phyloP scores from a whole-genome alignment of 2,113 vertebrate genomes.

The Passer montanus region DNA sequence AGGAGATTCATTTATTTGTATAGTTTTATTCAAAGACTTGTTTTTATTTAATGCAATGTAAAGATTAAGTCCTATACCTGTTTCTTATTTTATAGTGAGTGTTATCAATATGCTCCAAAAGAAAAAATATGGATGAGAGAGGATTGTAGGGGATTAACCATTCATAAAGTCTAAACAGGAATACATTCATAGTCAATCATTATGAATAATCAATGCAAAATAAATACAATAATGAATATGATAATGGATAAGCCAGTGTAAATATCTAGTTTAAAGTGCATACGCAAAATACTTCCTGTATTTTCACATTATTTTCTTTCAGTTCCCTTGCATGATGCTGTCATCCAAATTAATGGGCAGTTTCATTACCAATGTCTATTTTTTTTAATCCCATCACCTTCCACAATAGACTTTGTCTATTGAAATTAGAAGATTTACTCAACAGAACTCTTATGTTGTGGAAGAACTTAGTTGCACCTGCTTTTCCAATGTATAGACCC shows the following conservation, averaged over 20 bases:
- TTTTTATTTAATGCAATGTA: not conserved
- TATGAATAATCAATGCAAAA: slow-evolving; percentile 22
- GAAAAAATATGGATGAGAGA: not conserved
- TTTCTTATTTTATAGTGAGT: not conserved
- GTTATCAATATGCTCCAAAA: not conserved
- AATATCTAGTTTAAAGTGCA: not conserved
- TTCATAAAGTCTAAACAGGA: slow-evolving; percentile 17
- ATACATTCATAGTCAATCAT: not conserved
- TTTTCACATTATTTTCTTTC: not conserved
- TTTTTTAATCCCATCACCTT: not conserved
- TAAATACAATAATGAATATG: slow-evolving; percentile 5
- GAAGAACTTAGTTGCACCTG: not conserved
- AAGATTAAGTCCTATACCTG: not conserved
- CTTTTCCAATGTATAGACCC: not conserved
- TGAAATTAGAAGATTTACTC: not conserved
- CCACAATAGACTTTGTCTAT: not conserved
- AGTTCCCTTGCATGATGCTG: not conserved
- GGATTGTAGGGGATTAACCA: not conserved
- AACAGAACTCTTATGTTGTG: not conserved
- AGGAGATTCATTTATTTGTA: not conserved
- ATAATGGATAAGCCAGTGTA: not conserved
- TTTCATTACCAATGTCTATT: not conserved
- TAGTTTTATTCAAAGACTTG: not conserved
- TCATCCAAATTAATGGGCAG: not conserved
- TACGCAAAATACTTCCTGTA: not conserved